These are phyloP conservation scores for Drosophila pullipes DNA, from an alignment of 2,888 invertebrate species.

Conservation along the genomic window DNA sequence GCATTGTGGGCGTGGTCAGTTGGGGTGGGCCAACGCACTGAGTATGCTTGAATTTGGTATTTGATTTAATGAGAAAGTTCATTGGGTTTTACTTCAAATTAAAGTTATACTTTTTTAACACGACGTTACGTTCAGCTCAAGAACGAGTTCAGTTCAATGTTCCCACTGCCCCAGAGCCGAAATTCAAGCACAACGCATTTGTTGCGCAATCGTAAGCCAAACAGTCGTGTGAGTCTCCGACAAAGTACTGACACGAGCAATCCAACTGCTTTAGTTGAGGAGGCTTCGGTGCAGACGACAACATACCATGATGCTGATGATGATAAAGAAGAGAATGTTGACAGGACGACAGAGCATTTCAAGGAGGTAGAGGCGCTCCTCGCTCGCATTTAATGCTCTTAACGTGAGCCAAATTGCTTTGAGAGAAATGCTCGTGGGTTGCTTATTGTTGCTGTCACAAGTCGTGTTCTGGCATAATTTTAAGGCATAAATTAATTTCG, in stretches of 20 bases:
- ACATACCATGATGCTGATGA: conserved; percentile 1
- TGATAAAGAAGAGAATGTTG: conserved; percentile 1
- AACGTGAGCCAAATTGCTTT: conserved; percentile 26
- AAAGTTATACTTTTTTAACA: conserved; percentile 16
- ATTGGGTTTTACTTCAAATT: conserved; percentile 47
- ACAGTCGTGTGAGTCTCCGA: conserved; percentile 7
- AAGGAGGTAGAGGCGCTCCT: conserved; percentile 16
- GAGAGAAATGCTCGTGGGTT: conserved; percentile 4
- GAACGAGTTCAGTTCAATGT: conserved; percentile 2
- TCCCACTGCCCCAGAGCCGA: conserved; percentile 21
- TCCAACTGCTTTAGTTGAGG: conserved; percentile 15
- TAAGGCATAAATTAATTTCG: conserved; percentile 45
- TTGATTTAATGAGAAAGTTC: conserved; percentile 9
- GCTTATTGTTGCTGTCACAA: conserved; percentile 5
- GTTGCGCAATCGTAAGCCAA: conserved; percentile 53
- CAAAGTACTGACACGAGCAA: conserved; percentile 5
- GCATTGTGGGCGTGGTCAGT: conserved; percentile 12
- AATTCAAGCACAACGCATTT: conserved; percentile 19
- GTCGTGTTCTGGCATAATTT: conserved; percentile 66
- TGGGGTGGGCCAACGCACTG: conserved; percentile 33
- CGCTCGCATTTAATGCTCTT: conserved; percentile 9
- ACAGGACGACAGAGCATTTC: not conserved
- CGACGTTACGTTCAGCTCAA: conserved; percentile 8
- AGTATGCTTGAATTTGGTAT: conserved; percentile 13
- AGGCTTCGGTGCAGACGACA: conserved; percentile 10